Conservation (phyloP, 2,113 vertebrate species). For the Rhagologus leucostigma region DNA sequence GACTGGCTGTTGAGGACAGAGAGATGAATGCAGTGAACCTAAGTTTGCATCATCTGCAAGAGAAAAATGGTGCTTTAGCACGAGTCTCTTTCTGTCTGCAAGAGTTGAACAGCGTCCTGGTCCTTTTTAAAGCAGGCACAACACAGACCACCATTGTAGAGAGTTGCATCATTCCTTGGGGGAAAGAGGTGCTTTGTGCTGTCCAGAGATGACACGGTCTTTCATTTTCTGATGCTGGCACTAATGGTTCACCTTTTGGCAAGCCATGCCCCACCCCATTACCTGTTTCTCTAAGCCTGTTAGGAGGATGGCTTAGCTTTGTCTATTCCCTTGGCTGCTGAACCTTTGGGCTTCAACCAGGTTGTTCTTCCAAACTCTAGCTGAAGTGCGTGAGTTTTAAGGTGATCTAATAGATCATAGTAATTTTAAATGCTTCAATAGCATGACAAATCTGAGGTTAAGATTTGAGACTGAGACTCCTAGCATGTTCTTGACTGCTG, state of each 20-base stretch:
- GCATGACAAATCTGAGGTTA: background rate
- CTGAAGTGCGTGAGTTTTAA: background rate
- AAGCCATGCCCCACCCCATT: background rate
- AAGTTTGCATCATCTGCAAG: background rate
- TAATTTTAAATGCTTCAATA: background rate
- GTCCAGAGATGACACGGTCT: background rate
- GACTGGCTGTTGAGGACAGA: background rate
- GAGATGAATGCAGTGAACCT: background rate
- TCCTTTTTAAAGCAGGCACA: background rate
- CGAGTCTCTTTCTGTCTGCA: background rate
- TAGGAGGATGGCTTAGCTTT: background rate
- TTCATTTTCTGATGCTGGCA: background rate
- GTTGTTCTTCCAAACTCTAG: background rate
- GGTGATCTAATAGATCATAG: background rate
- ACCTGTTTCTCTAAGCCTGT: background rate
- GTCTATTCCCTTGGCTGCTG: background rate
- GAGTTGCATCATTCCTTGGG: background rate
- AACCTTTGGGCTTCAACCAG: background rate
- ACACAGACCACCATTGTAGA: background rate
- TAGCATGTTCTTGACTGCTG: background rate
- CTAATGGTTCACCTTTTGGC: background rate
- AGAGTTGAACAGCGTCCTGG: background rate
- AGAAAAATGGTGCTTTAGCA: accelerated
- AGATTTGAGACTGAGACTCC: background rate
- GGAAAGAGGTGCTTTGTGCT: background rate